Base-by-base conservation (phyloP, 2,113 vertebrate species). In the Amblyornis subalaris region DNA sequence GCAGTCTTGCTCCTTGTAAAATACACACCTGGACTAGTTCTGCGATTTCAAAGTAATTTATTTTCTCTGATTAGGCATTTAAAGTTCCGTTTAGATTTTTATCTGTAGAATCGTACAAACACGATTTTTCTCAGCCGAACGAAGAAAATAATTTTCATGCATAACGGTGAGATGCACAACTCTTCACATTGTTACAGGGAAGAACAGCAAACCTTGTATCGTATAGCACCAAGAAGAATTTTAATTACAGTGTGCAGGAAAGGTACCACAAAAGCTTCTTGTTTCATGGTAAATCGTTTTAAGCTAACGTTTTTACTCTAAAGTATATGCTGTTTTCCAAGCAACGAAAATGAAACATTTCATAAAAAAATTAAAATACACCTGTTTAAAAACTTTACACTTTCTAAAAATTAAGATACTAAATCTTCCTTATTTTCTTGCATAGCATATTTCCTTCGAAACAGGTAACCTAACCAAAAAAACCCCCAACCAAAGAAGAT, bases 181-280 rank as follows among this genome's bases (percentile, higher is more conserved):
- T 81, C 70, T n/a, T 92, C 66, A 82, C 90, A 85, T 73, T 69
- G 89, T 64, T 73, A 86, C 3, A 72, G 72, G 93, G 83, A 94
- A 8, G 44, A 93, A 91, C 75, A 75, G 79, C 73, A 80, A 86
- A 78, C 23, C 25, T 60, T 38, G 21, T 31, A 29, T 35, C 5
- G 0, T 53, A 10, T 79, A 96, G 96, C 94, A 96, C 95, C 95
- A 79, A 91, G 73, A 74, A 83, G 53, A 91, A 94, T 51, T 95
- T 71, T 74, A 76, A 80, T 74, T 90, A 79, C 57, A 85, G 45
- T 42, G 91, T 58, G 42, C 88, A 86, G 77, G 61, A 67, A 78
- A 60, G 45, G 35, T 14, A 61, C 77, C 73, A 80, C 1, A 4
- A 90, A 87, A 76, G 55, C 66, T 25, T 18, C 35, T 64, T 40